A percentile compares a stretch with the other conserved stretches of the same genome.
Conservation (phyloP, 2,888 invertebrate genomes). For the Leptura quadrifasciata region DNA sequence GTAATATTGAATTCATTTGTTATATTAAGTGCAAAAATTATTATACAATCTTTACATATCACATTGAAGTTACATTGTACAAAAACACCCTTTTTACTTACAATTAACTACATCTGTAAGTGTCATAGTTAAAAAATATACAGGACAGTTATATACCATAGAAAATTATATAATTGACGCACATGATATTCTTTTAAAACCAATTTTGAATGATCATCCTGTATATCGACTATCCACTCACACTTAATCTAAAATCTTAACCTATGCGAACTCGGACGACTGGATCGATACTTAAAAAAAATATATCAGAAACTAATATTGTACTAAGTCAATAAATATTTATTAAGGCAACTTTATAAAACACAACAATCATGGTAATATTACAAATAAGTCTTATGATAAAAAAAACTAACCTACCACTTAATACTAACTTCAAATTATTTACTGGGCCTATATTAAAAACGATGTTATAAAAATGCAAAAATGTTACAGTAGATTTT, state of each 20-base stretch:
- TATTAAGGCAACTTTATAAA: slow-evolving; percentile 4
- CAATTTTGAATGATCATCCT: neutral
- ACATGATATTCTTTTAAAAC: slow-evolving; percentile 13
- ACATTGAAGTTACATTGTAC: slow-evolving; percentile 35
- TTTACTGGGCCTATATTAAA: slow-evolving; percentile 4
- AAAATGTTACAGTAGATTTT: slow-evolving; percentile 3
- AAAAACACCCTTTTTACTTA: slow-evolving; percentile 23
- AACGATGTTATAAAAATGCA: slow-evolving; percentile 1
- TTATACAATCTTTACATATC: slow-evolving; percentile 30
- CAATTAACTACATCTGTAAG: neutral
- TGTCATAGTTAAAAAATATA: slow-evolving; percentile 19
- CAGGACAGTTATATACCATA: neutral
- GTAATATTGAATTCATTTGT: slow-evolving; percentile 26
- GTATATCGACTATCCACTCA: slow-evolving; percentile 6
- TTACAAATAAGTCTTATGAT: slow-evolving; percentile 1
- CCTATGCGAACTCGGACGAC: neutral
- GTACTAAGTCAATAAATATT: slow-evolving; percentile 1
- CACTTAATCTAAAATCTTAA: neutral
- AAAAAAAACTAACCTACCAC: neutral
- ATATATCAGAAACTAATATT: neutral
- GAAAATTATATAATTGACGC: slow-evolving; percentile 20
- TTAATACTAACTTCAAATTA: slow-evolving; percentile 2
- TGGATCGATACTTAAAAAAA: neutral
- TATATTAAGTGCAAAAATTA: slow-evolving; percentile 24
- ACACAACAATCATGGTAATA: slow-evolving; percentile 5